A percentile compares a stretch with the other conserved stretches of the same genome.
phyloP scores from a whole-genome alignment of 1,140 invertebrate genomes.

The Drosophila rhopaloa region DNA sequence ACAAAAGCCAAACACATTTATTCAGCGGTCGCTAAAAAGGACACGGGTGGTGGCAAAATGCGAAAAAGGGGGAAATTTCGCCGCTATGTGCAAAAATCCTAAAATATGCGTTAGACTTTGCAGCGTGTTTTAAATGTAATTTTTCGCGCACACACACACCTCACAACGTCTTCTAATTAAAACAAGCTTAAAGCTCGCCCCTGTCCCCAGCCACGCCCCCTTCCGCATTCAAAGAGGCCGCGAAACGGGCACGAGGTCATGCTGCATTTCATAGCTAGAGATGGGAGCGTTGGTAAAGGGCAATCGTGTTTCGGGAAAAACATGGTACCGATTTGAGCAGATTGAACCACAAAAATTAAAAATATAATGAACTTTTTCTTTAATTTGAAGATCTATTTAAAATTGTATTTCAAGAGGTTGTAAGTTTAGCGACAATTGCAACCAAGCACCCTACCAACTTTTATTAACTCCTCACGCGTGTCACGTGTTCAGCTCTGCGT shows the following conservation, averaged over 20 bases:
- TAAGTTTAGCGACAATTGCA: no score
- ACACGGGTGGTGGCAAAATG: conserved; percentile 20
- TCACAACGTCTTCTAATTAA: conserved; percentile 76
- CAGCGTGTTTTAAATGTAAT: conserved; percentile 74
- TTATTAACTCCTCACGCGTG: conserved; percentile 30
- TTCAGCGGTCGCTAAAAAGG: conserved; percentile 67
- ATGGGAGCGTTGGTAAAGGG: neutral
- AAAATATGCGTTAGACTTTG: conserved; percentile 77
- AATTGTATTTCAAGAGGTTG: no score
- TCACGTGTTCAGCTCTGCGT: conserved; percentile 10
- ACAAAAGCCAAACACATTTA: conserved; percentile 83
- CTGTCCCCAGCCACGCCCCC: conserved; percentile 26
- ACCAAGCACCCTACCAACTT: no score
- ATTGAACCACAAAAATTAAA: no score
- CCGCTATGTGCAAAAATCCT: conserved; percentile 62
- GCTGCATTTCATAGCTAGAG: neutral
- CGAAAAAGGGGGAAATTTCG: neutral
- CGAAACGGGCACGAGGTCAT: conserved; percentile 63
- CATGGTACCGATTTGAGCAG: no score
- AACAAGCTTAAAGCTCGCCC: conserved; percentile 75
- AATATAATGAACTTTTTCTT: no score
- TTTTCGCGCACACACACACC: conserved; percentile 53
- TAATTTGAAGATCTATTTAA: neutral
- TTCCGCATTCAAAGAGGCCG: conserved; percentile 40
- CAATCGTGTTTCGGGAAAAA: neutral